A percentile compares a stretch with the other conserved stretches of the same genome.
Conservation (phyloP, 1,140 invertebrate species). For the Aleiodes sp. region DNA sequence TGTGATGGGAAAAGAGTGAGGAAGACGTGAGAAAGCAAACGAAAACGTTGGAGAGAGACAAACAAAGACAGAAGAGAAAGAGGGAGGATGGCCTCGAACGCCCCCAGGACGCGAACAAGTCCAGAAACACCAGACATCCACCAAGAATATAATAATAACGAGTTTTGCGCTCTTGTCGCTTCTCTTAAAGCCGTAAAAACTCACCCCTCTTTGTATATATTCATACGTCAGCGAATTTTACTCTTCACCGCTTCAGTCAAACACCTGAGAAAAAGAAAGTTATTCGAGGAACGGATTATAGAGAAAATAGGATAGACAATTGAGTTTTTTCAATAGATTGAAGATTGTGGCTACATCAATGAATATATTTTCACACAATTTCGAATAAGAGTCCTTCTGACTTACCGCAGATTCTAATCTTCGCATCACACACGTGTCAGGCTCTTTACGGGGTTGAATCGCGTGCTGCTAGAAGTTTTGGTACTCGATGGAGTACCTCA, state of each 20-base stretch:
- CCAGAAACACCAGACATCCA: conserved; percentile 15
- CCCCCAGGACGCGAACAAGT: conserved; percentile 1
- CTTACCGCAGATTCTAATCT: background rate
- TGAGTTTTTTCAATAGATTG: background rate
- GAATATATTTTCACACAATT: background rate
- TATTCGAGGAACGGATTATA: too few relatives aligned
- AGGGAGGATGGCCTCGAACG: background rate
- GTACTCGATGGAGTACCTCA: conserved; percentile 17
- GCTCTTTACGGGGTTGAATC: background rate
- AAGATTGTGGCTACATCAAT: background rate
- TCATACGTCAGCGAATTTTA: background rate
- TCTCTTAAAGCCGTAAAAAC: conserved; percentile 28
- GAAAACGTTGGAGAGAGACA: background rate
- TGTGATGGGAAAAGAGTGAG: background rate
- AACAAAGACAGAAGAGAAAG: background rate
- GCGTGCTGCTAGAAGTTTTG: conserved; percentile 8
- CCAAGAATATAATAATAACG: conserved; percentile 5
- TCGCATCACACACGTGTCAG: conserved; percentile 1
- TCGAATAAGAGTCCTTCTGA: background rate
- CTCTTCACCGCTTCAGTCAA: background rate
- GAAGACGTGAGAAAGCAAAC: conserved; percentile 20
- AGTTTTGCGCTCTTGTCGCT: conserved; percentile 3
- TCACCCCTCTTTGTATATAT: conserved; percentile 8
- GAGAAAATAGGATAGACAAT: too few relatives aligned
- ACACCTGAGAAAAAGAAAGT: background rate